These are phyloP conservation scores for Battus philenor DNA, from an alignment of 1,140 invertebrate genomes.

Conservation along the genomic window DNA sequence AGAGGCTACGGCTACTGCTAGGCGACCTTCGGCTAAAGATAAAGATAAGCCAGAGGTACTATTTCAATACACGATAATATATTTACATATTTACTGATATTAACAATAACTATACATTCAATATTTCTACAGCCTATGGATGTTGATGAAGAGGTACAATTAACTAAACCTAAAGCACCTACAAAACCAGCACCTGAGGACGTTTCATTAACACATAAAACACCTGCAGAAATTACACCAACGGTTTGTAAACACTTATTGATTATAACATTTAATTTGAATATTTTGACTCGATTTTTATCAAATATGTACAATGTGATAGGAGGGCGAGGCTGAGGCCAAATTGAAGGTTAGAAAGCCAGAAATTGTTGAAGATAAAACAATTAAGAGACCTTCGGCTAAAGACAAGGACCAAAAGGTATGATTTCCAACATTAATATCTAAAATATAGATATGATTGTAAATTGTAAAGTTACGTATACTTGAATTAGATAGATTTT, in stretches of 20 bases:
- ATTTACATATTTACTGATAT: slow-evolving; percentile 9
- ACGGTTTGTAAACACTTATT: slow-evolving; percentile 52
- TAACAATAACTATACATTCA: slow-evolving; percentile 13
- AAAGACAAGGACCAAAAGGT: slow-evolving; percentile 56
- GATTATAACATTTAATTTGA: no score
- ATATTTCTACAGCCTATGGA: slow-evolving; percentile 62
- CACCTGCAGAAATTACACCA: slow-evolving; percentile 60
- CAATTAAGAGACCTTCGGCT: slow-evolving; percentile 55
- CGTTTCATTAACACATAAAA: slow-evolving; percentile 67
- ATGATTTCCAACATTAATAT: slow-evolving; percentile 17
- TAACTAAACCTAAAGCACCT: slow-evolving; percentile 56
- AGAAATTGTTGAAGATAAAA: slow-evolving; percentile 66
- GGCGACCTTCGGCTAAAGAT: slow-evolving; percentile 56
- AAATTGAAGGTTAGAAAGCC: slow-evolving; percentile 67
- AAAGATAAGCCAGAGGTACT: slow-evolving; percentile 64
- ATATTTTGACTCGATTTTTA: background rate
- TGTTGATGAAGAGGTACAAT: slow-evolving; percentile 56
- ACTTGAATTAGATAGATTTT: no score
- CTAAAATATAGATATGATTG: no score
- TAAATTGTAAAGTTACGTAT: no score
- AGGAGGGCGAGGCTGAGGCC: slow-evolving; percentile 64
- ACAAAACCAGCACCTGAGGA: slow-evolving; percentile 63
- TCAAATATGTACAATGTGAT: slow-evolving; percentile 13
- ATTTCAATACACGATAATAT: background rate
- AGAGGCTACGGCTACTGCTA: slow-evolving; percentile 42